Evolutionary conservation across 1,140 invertebrate species (phyloP), one percentile per base, ranked within the genome.

Genomic region (Trachymyrmex cornetzi): DNA sequence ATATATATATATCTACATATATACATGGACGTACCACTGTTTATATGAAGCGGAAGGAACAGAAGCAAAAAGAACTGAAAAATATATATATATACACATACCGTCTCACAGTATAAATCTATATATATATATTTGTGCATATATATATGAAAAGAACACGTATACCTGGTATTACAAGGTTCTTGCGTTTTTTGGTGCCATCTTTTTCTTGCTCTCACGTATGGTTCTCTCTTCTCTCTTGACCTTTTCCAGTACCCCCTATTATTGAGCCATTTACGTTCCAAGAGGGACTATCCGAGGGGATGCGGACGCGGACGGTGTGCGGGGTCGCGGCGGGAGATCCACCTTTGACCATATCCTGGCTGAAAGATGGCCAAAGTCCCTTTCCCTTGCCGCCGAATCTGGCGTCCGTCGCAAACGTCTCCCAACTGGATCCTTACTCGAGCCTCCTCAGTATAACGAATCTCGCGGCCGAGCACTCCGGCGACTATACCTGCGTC

Each of bases 241-340:
- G 94, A 95, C 94, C 95, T 95, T 95, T 97, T 97, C 95, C 97
- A 98, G 97, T 97, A 96, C 97, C 97, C 95, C 97, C 97, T 96
- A 97, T 97, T 96, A 97, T 98, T 96, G 97, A 97, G 96, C 97
- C 97, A 95, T 98, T 98, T 96, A 96, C 96, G 96, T 98, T 98
- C 96, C 97, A 97, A 96, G 97, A 97, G 94, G 97, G 97, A 93
- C 96, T 98, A 92, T 96, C 97, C 93, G 97, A 98, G 96, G 98
- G 97, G 93, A 97, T 98, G 96, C 96, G 98, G 94, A 98, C 98
- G 69, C 97, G 97, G 91, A 97, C 98, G 92, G 97, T 98, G 90
- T 98, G 98, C 96, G 97, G 97, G 90, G 97, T 98, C 90, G 97
- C 97, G 94, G 97, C 97, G 92, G 97, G 97, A 89, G 97, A 98